Evolutionary conservation across 2,797 vertebrate species (phyloP).

Genomic region (Semaprochilodus insignis): DNA sequence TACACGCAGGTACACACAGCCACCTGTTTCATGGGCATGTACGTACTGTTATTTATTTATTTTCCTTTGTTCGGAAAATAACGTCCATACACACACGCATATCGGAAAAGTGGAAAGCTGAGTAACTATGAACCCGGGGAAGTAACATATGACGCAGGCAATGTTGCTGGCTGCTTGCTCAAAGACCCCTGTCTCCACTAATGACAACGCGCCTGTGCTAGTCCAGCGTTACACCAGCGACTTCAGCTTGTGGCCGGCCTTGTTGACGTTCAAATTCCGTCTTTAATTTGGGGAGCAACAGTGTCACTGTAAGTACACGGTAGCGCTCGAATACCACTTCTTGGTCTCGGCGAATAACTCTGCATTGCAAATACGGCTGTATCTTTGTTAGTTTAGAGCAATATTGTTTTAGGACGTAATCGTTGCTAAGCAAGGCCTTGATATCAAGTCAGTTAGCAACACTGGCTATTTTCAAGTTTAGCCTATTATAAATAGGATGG

Average conservation of each 20-base stretch:
- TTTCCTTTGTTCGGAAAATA: too few species aligned
- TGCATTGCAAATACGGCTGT: too few species aligned
- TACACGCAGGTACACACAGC: too few species aligned
- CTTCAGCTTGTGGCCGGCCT: slow-evolving; percentile 56
- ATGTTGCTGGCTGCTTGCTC: background rate
- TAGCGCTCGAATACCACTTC: too few species aligned
- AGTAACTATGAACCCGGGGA: too few species aligned
- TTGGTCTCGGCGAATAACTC: background rate
- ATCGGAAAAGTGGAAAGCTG: too few species aligned
- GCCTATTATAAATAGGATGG: too few species aligned
- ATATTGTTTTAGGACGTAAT: background rate
- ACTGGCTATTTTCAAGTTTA: background rate
- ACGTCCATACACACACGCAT: too few species aligned
- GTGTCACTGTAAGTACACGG: slow-evolving; percentile 61
- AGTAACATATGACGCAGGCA: slow-evolving; percentile 11
- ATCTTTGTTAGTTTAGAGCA: background rate
- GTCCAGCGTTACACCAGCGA: background rate
- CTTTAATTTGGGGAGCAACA: slow-evolving; percentile 46
- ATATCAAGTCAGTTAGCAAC: slow-evolving; percentile 7
- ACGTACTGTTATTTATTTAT: too few species aligned
- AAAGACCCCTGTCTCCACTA: background rate
- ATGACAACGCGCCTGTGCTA: slow-evolving; percentile 3
- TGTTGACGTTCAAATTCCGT: slow-evolving; percentile 57
- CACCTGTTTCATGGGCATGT: too few species aligned
- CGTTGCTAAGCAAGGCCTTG: slow-evolving; percentile 40